Base-by-base conservation (phyloP, 1,140 invertebrate genomes). In the Panagrolaimus sp. region DNA sequence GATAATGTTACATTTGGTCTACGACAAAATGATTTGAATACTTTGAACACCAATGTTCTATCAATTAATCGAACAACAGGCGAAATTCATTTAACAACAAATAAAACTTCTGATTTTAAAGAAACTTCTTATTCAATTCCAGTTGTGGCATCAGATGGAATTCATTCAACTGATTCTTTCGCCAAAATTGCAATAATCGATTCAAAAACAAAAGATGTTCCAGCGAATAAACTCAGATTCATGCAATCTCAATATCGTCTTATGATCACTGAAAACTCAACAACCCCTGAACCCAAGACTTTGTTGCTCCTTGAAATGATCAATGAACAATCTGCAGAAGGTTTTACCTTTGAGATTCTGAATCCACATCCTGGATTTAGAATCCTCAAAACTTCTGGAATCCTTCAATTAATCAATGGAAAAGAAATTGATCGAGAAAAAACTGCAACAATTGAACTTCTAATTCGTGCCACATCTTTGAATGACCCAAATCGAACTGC, bases 131-230 rank as follows among this genome's bases (percentile, higher is more conserved):
- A 26, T 64, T 64, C 43, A 28, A 24, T 80, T n/a, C 63, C 67
- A 43, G 47, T 81, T 8, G 48, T 69, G 14, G 77, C 72, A 1
- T 68, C 79, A 4, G 78, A 80, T 63, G 78, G 78, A 17, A 52
- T 76, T 12, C 77, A 82, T 32, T 65, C 68, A 10, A 63, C 71
- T 12, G 48, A 74, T 12, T 9, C 58, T 12, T 24, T 46, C 6
- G 72, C 78, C 5, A 15, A 63, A 26, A 65, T 80, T 32, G 52
- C 63, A 26, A 52, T 82, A 12, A 21, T 68, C 24, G 63, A 62
- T 14, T 6, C 24, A 6, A 55, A 38, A 12, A 32, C 47, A 10
- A 65, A 45, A 28, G 70, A 66, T 14, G 45, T 67, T 21, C 21
- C 46, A 21, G 4, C 5, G 10, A n/a, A 58, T 28, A 65, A 47